Base-by-base conservation (phyloP, 2,888 invertebrate species). In the Eilema griseolum region DNA sequence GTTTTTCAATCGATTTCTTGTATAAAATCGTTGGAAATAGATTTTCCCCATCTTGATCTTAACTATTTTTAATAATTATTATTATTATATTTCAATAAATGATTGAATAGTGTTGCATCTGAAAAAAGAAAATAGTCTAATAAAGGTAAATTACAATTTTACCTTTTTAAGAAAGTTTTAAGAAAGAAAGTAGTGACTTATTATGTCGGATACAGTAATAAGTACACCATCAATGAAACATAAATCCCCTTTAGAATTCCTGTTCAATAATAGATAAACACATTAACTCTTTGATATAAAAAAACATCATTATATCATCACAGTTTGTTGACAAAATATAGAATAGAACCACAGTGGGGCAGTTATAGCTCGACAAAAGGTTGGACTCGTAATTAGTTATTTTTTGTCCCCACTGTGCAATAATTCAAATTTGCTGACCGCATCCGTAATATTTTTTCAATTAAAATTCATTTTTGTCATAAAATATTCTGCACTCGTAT, bases 381-480 rank as follows among this genome's bases (percentile, higher is more conserved):
- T 85, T 87, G 86, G 80, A 80, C 81, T 85, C 79, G 85, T 90
- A 93, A 92, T 93, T 91, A 90, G 89, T 90, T 92, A n/a, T 24
- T 92, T 92, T 92, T 91, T 84, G 82, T 75, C 84, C 77, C 83
- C 85, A 83, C 86, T 76, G 84, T 81, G 88, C 89, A 85, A 90
- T 93, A 92, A 90, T 89, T 93, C 88, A 92, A 82, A 79, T 81
- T 82, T 84, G 83, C 80, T 87, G 82, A 86, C 89, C 90, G 85
- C 90, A 89, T 89, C 80, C 86, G 90, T 90, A 89, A 91, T 90
- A 89, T 90, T 90, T 90, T 90, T 89, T 87, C 91, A 91, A 91
- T 92, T 91, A 91, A 88, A 88, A 88, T 87, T 85, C 86, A 84
- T 88, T 86, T 87, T 85, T 83, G 81, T 77, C 79, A 81, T 82